phyloP scores from a whole-genome alignment of 2,888 invertebrate species.

The Dilophus febrilis region DNA sequence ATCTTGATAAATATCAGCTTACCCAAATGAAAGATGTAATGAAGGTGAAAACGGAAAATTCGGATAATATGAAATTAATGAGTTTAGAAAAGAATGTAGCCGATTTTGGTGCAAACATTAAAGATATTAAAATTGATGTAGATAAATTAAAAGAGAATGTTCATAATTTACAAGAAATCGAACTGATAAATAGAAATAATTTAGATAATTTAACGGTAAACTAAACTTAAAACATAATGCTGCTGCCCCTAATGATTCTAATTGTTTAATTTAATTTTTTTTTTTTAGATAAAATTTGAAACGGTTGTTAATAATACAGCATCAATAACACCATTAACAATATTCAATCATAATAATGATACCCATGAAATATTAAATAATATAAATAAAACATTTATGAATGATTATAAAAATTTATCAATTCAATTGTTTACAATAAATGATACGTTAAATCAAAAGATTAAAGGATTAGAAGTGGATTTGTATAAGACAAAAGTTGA shows the following conservation, averaged over 20 bases:
- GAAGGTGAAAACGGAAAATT: slow-evolving; percentile 21
- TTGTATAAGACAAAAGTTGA: slow-evolving; percentile 24
- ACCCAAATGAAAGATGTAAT: slow-evolving; percentile 18
- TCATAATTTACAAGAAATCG: slow-evolving; percentile 15
- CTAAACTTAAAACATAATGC: neutral
- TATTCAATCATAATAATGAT: neutral
- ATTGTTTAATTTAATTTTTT: no score
- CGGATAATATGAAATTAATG: slow-evolving; percentile 22
- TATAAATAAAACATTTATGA: neutral
- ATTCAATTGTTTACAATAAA: slow-evolving; percentile 20
- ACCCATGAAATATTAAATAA: slow-evolving; percentile 12
- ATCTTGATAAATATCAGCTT: slow-evolving; percentile 12
- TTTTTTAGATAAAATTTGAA: no score
- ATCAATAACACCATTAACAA: slow-evolving; percentile 6
- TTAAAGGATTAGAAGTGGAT: slow-evolving; percentile 19
- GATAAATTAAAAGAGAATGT: slow-evolving; percentile 23
- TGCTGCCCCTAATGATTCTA: no score
- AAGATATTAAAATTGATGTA: slow-evolving; percentile 21
- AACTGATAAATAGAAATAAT: neutral
- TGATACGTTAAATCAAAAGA: slow-evolving; percentile 23
- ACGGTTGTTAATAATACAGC: slow-evolving; percentile 9
- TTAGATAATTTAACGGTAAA: neutral
- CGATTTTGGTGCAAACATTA: slow-evolving; percentile 28
- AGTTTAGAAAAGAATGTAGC: slow-evolving; percentile 16
- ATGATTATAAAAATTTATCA: slow-evolving; percentile 17